These are phyloP conservation scores for Psittacula derbiana DNA, from an alignment of 2,797 vertebrate species.

Conservation along the genomic window DNA sequence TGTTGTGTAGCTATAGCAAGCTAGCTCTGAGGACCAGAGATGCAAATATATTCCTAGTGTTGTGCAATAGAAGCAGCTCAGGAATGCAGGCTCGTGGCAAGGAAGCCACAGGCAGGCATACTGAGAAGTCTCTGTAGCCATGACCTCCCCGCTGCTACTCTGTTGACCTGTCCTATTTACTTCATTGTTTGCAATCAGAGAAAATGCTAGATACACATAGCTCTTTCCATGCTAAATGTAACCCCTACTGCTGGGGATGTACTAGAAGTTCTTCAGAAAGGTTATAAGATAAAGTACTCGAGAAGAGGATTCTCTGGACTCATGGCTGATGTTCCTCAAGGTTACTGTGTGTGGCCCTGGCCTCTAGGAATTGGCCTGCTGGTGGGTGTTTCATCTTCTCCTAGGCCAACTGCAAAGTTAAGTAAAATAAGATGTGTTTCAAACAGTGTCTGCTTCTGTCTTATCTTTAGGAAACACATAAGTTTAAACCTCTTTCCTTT, in stretches of 20 bases:
- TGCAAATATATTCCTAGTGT: neutral
- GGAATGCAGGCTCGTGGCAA: neutral
- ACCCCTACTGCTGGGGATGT: neutral
- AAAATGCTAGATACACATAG: rapidly evolving
- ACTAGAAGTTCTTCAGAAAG: neutral
- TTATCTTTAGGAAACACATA: neutral
- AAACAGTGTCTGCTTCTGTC: neutral
- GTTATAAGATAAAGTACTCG: rapidly evolving
- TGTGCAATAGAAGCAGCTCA: neutral
- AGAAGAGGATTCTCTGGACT: neutral
- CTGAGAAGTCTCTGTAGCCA: neutral
- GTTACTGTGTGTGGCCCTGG: neutral
- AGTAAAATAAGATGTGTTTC: neutral
- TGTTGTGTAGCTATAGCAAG: neutral
- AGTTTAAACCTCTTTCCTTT: neutral
- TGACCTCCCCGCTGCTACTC: neutral
- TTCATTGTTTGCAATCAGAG: neutral
- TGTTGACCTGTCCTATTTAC: neutral
- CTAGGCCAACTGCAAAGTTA: neutral
- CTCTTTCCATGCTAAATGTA: neutral
- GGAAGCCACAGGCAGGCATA: neutral
- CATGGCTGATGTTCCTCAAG: neutral
- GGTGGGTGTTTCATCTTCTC: neutral
- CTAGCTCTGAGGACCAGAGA: neutral
- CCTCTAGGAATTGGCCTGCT: neutral